Evolutionary conservation across 2,113 vertebrate species (phyloP), one percentile per base, ranked within the genome.

Genomic region (Cavia aperea): DNA sequence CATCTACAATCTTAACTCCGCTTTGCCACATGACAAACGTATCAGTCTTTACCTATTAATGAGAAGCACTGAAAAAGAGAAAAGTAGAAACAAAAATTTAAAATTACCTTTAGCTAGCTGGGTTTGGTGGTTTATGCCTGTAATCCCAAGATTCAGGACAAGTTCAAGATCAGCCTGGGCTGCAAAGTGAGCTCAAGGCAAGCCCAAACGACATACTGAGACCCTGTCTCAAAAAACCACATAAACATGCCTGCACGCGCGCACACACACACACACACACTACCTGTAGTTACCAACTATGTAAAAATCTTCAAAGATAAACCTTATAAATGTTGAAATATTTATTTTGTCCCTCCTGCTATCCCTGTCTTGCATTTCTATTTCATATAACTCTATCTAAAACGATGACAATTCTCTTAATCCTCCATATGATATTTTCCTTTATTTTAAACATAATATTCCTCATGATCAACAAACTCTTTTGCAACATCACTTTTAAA

Each of bases 371-470:
- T 43, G 1, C 13, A 29, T 39, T 60, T 90, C 51, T 65, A 31
- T 79, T 86, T 90, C 16, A 6, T 81, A 19, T 46, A 51, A 31
- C 33, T 91, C 43, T 82, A 54, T 70, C 78, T 58, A 54, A 58
- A 66, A 81, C 43, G 29, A 51, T 31, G 5, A 36, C 62, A n/a
- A 49, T 79, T 31, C 51, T 86, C 21, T 87, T 78, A 60, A 81
- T 81, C 51, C n/a, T 87, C 68, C 63, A 12, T 1, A 4, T 39
- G 56, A 54, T 10, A 36, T 70, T 68, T 94, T 94, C 84, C 39
- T 81, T 90, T 65, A 60, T 68, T 46, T 33, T 90, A 87, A 88
- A 46, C 13, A 60, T 89, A 84, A 93, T 75, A 60, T 23, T 89
- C 33, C 58, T 72, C 31, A 79, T 56, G 33, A n/a, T 60, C 78